These are phyloP conservation scores for Peromyscus maniculatus DNA, from an alignment of 2,113 vertebrate genomes.

Conservation along the genomic window DNA sequence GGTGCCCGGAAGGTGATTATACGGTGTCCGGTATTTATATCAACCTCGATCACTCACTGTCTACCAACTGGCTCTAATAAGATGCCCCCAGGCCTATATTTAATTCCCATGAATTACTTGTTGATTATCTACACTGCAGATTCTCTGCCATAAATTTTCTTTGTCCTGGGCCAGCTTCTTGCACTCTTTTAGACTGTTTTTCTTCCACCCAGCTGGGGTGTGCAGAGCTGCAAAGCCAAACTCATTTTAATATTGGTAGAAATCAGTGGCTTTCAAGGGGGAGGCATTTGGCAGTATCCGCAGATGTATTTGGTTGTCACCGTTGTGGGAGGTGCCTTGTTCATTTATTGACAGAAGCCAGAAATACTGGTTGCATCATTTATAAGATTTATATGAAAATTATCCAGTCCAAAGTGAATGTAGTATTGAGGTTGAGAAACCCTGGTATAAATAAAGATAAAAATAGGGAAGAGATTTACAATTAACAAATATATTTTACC, in stretches of 20 bases:
- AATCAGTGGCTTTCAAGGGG: slow-evolving; percentile 40
- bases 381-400: background rate
- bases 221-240: slow-evolving; percentile 36
- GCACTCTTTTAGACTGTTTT: background rate
- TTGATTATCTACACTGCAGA: slow-evolving; percentile 61
- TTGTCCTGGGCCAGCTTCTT: slow-evolving; percentile 18
- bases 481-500: slow-evolving; percentile 25
- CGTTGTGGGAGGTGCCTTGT: background rate
- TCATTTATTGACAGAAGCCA: background rate
- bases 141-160: slow-evolving; percentile 64
- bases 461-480: background rate
- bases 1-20: slow-evolving; percentile 63
- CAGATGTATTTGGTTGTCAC: background rate
- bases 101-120: slow-evolving; percentile 67
- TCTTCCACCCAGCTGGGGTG: background rate
- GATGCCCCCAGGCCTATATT: slow-evolving; percentile 41
- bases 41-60: slow-evolving; percentile 69
- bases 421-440: background rate
- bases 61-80: slow-evolving; percentile 65
- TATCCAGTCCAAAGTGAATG: background rate
- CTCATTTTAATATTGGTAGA: slow-evolving; percentile 34
- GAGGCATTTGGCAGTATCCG: background rate
- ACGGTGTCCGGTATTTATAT: slow-evolving; percentile 67
- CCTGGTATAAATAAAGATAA: background rate
- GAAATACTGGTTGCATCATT: background rate